Evolutionary conservation across 2,888 invertebrate species (phyloP), one percentile per base, ranked within the genome.

Genomic region (Clusia tigrina): DNA sequence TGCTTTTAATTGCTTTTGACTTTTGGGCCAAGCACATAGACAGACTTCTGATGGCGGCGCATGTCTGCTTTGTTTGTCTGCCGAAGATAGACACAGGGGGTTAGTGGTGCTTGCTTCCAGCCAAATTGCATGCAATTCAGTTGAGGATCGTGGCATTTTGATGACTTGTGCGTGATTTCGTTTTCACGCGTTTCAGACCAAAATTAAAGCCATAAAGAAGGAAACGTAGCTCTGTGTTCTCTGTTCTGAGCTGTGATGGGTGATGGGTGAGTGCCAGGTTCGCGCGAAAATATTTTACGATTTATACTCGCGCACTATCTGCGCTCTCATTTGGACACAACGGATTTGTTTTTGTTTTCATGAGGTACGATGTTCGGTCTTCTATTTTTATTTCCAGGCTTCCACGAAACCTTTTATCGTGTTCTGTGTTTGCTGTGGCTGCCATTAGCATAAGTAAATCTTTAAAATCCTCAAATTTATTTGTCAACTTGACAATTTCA

Each of bases 401-500:
- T 58, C 58, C 58, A 51, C 51, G 51, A 48, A 58, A 32, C 6
- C 32, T 32, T 32, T 12, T 32, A 32, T 9, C 6, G 12, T 5
- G 12, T 32, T 32, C 12, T 32, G 32, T 32, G 32, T 32, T 12
- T n/a, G n/a, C 42, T 5, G 74, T 76, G 77, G 71, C 73, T 74
- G 76, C 73, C 76, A 75, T 75, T 75, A 76, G 75, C 75, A 76
- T 76, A 75, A 76, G 75, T 74, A 75, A 76, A 75, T 75, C 74
- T 74, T 67, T 5, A 17, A 54, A 73, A 76, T 79, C 74, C 78
- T 73, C 70, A 79, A 79, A 79, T 79, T 78, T 79, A 79, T 79
- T 79, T 79, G 79, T 79, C 80, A 78, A 79, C 78, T 78, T 79
- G 79, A 79, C 78, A 79, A 78, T 78, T 76, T 77, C 76, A 75